These are phyloP conservation scores for Eurystomus glaucurus DNA, from an alignment of 2,797 vertebrate genomes.

Conservation along the genomic window DNA sequence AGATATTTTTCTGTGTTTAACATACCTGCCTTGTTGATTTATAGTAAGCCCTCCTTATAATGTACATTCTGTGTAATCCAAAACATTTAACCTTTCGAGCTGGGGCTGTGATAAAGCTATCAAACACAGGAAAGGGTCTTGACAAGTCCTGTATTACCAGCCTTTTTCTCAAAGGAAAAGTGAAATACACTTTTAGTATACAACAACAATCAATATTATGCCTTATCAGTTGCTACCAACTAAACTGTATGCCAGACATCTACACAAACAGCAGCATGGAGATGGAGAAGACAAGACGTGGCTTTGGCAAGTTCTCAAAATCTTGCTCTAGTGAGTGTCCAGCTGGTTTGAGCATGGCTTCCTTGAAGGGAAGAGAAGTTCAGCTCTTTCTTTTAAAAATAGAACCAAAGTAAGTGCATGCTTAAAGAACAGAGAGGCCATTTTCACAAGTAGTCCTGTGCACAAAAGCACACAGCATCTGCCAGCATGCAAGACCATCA, in stretches of 20 bases:
- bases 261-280: background rate
- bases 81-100: constrained; percentile 83
- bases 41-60: constrained; percentile 83
- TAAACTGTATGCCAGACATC: constrained; percentile 28
- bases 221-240: constrained; percentile 59
- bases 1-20: constrained; percentile 87
- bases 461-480: background rate
- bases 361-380: background rate
- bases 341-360: background rate
- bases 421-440: background rate
- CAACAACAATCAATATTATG: constrained; percentile 1
- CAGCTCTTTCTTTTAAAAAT: background rate
- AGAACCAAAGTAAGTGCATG: background rate
- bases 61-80: constrained; percentile 83
- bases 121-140: constrained; percentile 79
- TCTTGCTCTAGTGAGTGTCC: background rate
- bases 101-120: constrained; percentile 81
- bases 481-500: background rate
- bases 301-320: background rate
- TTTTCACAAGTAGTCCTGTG: background rate
- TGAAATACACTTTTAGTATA: constrained; percentile 71
- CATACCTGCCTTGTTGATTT: constrained; percentile 87
- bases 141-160: constrained; percentile 71
- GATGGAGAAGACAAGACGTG: background rate
- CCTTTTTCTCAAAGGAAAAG: constrained; percentile 61